Evolutionary conservation across 1,140 invertebrate species (phyloP).

Genomic region (Brachystomella parvula): DNA sequence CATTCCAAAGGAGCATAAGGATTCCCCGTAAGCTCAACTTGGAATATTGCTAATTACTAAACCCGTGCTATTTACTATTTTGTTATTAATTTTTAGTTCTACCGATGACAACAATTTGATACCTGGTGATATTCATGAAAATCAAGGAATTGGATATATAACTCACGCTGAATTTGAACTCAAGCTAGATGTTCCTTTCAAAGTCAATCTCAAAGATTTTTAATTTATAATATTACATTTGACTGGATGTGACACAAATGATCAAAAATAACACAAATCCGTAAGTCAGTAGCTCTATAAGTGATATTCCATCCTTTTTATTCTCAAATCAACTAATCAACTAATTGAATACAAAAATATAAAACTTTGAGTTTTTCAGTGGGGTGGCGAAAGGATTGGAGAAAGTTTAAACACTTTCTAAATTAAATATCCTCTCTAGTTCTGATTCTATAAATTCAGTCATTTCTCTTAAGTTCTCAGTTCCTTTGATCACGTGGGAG

Average conservation of each 20-base stretch:
- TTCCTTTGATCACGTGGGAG: neutral
- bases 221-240: too few species aligned
- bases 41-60: too few species aligned
- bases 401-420: neutral
- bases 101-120: neutral
- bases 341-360: too few species aligned
- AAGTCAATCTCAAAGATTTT: slow-evolving; percentile 25
- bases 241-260: too few species aligned
- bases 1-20: slow-evolving; percentile 13
- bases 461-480: neutral
- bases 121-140: neutral
- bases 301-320: too few species aligned
- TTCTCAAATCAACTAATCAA: too few species aligned
- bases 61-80: slow-evolving; percentile 4
- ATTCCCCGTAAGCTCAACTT: neutral
- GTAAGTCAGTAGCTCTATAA: too few species aligned
- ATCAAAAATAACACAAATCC: too few species aligned
- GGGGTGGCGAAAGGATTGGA: too few species aligned
- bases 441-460: slow-evolving; percentile 4
- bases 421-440: slow-evolving; percentile 5
- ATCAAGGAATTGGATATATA: slow-evolving; percentile 12
- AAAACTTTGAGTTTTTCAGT: too few species aligned
- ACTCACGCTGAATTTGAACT: slow-evolving; percentile 35
- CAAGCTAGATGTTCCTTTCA: slow-evolving; percentile 30
- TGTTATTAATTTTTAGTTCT: neutral